Evolutionary conservation across 1,140 invertebrate genomes (phyloP).

Genomic region (Medauroidea extradentata): DNA sequence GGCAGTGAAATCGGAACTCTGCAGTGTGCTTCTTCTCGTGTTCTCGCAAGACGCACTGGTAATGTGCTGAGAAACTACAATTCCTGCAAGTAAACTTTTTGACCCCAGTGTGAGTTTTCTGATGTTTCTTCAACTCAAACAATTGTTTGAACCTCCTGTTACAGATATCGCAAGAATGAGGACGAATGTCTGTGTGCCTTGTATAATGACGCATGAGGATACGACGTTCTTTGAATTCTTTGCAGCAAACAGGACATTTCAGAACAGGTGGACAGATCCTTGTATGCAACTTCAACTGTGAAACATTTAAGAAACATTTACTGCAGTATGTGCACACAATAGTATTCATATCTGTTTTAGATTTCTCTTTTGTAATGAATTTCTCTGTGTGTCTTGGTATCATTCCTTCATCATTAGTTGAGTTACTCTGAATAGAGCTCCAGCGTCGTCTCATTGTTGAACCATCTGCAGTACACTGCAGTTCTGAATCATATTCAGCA

Average conservation of each 20-base stretch:
- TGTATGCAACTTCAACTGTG: not conserved
- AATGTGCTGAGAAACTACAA: not conserved
- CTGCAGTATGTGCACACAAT: too few relatives aligned
- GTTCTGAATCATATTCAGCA: too few relatives aligned
- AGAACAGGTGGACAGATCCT: not conserved
- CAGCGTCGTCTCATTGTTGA: too few relatives aligned
- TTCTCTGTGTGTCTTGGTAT: too few relatives aligned
- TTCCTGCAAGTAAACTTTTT: conserved; percentile 15
- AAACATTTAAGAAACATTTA: too few relatives aligned
- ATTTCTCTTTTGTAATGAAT: too few relatives aligned
- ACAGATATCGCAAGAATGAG: conserved; percentile 47
- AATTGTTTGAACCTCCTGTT: conserved; percentile 43
- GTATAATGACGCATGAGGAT: conserved; percentile 47
- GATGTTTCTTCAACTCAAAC: not conserved
- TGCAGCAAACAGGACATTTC: not conserved
- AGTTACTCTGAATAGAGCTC: too few relatives aligned
- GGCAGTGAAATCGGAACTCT: conserved; percentile 6
- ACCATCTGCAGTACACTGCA: too few relatives aligned
- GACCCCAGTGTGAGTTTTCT: not conserved
- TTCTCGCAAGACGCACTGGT: not conserved
- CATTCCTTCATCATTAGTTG: too few relatives aligned
- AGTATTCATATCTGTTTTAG: too few relatives aligned
- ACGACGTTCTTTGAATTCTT: conserved; percentile 19
- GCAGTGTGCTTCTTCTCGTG: not conserved
- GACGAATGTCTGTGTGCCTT: conserved; percentile 45